Percentiles rank a stretch among this genome's conserved stretches.
These are phyloP conservation scores for Phoenicopterus ruber DNA, from an alignment of 2,113 vertebrate species.

Conservation along the genomic window DNA sequence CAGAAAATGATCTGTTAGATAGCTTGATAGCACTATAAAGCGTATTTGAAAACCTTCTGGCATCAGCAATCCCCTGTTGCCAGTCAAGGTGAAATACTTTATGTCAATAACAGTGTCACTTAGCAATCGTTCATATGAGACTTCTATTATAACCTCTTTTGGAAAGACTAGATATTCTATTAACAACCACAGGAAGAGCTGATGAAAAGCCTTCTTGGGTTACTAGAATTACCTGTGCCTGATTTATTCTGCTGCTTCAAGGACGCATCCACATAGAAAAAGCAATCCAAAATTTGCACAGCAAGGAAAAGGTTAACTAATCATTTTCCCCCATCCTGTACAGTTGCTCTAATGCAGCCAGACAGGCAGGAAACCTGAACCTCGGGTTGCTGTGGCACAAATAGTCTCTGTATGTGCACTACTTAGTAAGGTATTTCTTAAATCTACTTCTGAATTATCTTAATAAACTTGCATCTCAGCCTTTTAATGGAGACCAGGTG, in stretches of 20 bases:
- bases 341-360: not conserved
- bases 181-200: conserved; percentile 28
- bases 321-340: accelerated
- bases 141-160: conserved; percentile 4
- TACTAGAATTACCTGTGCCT: conserved; percentile 25
- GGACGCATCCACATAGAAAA: not conserved
- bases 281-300: not conserved
- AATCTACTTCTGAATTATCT: not conserved
- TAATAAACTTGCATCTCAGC: not conserved
- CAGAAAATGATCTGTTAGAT: conserved; percentile 24
- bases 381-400: not conserved
- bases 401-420: not conserved
- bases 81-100: conserved; percentile 20
- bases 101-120: conserved; percentile 40
- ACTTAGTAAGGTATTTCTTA: not conserved
- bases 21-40: not conserved
- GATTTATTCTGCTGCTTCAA: conserved; percentile 11
- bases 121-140: conserved; percentile 39
- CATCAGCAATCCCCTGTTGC: not conserved
- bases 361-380: not conserved
- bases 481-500: not conserved
- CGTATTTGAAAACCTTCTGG: conserved; percentile 13
- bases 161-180: conserved; percentile 27
- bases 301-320: not conserved
- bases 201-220: conserved; percentile 41